Conservation (phyloP, 2,113 vertebrate species). For the Alaudala cheleensis region DNA sequence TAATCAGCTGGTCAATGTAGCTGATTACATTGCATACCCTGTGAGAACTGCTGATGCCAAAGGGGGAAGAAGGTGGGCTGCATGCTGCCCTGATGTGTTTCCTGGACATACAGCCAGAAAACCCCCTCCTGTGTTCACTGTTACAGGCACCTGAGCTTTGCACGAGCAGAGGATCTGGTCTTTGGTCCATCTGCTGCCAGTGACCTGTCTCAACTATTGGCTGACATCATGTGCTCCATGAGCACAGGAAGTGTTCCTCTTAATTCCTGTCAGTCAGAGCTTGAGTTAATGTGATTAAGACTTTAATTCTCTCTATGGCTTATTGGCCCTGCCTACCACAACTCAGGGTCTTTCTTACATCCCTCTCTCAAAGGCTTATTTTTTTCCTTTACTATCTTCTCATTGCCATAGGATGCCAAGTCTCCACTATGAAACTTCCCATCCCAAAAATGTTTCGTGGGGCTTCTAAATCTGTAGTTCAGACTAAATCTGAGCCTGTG, state of each 20-base stretch:
- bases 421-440: background rate
- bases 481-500: background rate
- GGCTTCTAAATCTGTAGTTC: background rate
- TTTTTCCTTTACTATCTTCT: background rate
- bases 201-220: background rate
- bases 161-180: background rate
- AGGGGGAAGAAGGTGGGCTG: background rate
- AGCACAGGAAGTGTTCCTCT: conserved; percentile 8
- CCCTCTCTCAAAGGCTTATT: background rate
- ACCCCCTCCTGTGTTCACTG: background rate
- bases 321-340: background rate
- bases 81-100: background rate
- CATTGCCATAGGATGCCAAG: background rate
- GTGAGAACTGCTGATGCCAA: background rate
- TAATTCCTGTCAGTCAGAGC: conserved; percentile 44
- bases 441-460: background rate
- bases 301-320: background rate
- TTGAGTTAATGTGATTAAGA: conserved; percentile 56
- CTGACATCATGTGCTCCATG: background rate
- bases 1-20: conserved; percentile 32
- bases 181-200: conserved; percentile 10
- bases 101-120: rapidly evolving
- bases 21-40: background rate
- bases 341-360: background rate
- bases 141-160: background rate